Conservation (phyloP, 2,113 vertebrate species). For the Phasianus colchicus region DNA sequence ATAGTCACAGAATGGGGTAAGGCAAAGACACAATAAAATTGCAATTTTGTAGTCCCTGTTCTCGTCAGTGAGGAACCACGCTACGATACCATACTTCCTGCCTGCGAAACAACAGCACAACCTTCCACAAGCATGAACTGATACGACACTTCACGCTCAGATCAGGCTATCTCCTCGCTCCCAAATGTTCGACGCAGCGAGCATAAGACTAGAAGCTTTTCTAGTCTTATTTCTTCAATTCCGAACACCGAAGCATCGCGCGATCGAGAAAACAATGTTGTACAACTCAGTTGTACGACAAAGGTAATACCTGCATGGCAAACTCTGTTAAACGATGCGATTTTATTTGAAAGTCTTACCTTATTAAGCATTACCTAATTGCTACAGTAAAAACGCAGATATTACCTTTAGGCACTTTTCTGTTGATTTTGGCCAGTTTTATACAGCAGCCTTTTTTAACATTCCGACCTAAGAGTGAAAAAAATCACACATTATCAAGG, state of each 20-base stretch:
- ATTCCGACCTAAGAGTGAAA: constrained; percentile 12
- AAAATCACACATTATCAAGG: background rate
- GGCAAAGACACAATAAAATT: background rate
- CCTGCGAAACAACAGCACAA: background rate
- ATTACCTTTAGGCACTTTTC: background rate
- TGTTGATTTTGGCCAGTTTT: background rate
- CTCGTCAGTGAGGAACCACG: background rate
- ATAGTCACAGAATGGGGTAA: background rate
- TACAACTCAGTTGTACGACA: background rate
- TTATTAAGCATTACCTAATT: background rate
- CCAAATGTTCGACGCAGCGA: background rate
- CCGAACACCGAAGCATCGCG: background rate
- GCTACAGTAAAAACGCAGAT: background rate
- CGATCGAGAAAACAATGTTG: background rate
- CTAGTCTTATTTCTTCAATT: background rate
- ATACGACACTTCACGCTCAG: background rate
- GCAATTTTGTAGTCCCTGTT: background rate
- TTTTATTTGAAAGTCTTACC: background rate
- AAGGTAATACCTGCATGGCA: background rate
- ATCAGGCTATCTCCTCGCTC: background rate
- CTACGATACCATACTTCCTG: background rate
- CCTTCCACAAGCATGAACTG: background rate
- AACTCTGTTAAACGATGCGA: background rate
- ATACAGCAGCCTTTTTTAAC: background rate
- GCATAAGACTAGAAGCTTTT: background rate